Evolutionary conservation across 2,888 invertebrate genomes (phyloP).

Genomic region (Drosophila kambysellisi): DNA sequence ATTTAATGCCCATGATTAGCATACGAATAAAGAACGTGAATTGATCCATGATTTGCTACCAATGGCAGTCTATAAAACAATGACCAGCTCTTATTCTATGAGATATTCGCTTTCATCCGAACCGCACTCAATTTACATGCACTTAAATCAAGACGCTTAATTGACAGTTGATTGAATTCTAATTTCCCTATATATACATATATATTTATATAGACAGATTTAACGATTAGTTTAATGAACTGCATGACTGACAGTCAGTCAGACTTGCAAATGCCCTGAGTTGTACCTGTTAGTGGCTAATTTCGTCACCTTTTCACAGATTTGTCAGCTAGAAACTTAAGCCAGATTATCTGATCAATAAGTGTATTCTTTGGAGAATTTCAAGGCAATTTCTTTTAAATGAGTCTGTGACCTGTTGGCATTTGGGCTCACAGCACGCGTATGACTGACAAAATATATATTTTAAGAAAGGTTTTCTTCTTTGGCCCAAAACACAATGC

Average conservation of each 20-base stretch:
- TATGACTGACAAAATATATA: slow-evolving; percentile 32
- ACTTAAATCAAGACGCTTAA: slow-evolving; percentile 53
- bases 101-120: slow-evolving; percentile 53
- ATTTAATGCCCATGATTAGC: slow-evolving; percentile 36
- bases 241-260: slow-evolving; percentile 11
- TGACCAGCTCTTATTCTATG: slow-evolving; percentile 12
- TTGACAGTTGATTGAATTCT: slow-evolving; percentile 72
- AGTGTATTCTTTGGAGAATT: slow-evolving; percentile 13
- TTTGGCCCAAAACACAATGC: slow-evolving; percentile 63
- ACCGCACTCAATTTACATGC: slow-evolving; percentile 72
- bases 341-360: slow-evolving; percentile 44
- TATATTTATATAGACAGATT: slow-evolving; percentile 21
- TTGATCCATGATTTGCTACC: slow-evolving; percentile 51
- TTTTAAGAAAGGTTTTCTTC: slow-evolving; percentile 17
- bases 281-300: slow-evolving; percentile 7
- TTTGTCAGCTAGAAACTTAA: background rate
- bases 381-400: slow-evolving; percentile 41
- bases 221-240: slow-evolving; percentile 55
- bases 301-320: slow-evolving; percentile 8
- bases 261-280: slow-evolving; percentile 6
- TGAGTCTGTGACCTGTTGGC: slow-evolving; percentile 16
- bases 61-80: slow-evolving; percentile 36
- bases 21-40: slow-evolving; percentile 44
- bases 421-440: slow-evolving; percentile 42
- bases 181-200: slow-evolving; percentile 37